These are phyloP conservation scores for Garra rufa DNA, from an alignment of 2,113 vertebrate genomes.

Conservation along the genomic window DNA sequence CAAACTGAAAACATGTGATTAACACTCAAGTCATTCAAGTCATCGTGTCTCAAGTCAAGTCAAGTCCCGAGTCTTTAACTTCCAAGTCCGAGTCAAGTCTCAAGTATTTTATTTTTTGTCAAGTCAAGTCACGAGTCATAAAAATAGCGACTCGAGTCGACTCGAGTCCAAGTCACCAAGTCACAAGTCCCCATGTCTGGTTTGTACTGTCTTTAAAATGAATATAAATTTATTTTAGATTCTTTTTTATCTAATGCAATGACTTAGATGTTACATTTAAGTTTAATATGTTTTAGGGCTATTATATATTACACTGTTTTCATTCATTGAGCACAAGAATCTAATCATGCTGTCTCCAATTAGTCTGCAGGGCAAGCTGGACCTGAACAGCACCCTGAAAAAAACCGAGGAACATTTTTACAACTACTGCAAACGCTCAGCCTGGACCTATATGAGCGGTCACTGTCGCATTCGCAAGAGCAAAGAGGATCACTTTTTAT, in stretches of 20 bases:
- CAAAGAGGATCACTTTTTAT: conserved; percentile 73
- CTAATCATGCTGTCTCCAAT: conserved; percentile 3
- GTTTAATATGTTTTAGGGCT: neutral
- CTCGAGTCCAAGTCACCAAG: no score
- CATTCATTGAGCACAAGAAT: neutral
- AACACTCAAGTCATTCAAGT: no score
- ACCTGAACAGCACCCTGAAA: conserved; percentile 75
- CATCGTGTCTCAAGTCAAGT: no score
- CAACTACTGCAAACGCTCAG: conserved; percentile 77
- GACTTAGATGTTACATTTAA: neutral
- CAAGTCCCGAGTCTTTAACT: no score
- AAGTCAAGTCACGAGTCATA: no score
- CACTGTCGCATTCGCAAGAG: conserved; percentile 57
- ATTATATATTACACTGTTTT: neutral
- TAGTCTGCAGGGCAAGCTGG: conserved; percentile 79
- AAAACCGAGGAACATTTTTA: conserved; percentile 78
- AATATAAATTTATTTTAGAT: neutral
- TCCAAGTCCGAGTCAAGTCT: no score
- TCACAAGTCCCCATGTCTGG: no score
- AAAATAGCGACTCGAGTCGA: no score
- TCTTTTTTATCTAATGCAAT: neutral
- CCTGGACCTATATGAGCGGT: conserved; percentile 67
- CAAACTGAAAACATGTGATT: no score
- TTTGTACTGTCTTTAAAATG: neutral
- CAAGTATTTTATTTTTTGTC: no score